Conservation (phyloP, 2,797 vertebrate species). For the Tapera naevia region DNA sequence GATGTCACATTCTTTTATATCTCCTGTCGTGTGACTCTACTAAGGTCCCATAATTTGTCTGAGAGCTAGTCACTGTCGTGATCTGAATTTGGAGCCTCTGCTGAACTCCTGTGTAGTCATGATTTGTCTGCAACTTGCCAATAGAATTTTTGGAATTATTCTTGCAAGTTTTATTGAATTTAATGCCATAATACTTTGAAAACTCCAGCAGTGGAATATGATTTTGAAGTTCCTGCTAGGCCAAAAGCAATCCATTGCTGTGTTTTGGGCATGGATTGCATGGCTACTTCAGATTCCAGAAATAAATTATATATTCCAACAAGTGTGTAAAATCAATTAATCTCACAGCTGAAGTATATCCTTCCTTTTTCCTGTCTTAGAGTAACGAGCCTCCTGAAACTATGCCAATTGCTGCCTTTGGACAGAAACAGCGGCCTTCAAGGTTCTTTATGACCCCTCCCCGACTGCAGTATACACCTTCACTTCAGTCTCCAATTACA, state of each 20-base stretch:
- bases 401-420: constrained; percentile 98
- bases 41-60: not conserved
- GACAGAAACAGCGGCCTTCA: constrained; percentile 93
- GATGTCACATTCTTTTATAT: not conserved
- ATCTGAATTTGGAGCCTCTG: not conserved
- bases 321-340: not conserved
- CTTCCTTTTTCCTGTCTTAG: constrained; percentile 69
- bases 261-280: not conserved
- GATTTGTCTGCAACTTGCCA: not conserved
- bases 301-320: not conserved
- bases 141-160: not conserved
- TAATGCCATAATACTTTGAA: not conserved
- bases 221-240: not conserved
- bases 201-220: not conserved
- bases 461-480: constrained; percentile 84
- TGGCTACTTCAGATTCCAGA: not conserved
- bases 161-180: not conserved
- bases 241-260: not conserved
- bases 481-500: constrained; percentile 89
- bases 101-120: not conserved
- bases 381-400: constrained; percentile 98
- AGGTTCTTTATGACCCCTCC: constrained; percentile 93
- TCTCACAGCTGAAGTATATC: not conserved
- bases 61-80: not conserved
- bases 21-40: not conserved